Evolutionary conservation across 2,797 vertebrate species (phyloP).

Genomic region (Propithecus perrieri): DNA sequence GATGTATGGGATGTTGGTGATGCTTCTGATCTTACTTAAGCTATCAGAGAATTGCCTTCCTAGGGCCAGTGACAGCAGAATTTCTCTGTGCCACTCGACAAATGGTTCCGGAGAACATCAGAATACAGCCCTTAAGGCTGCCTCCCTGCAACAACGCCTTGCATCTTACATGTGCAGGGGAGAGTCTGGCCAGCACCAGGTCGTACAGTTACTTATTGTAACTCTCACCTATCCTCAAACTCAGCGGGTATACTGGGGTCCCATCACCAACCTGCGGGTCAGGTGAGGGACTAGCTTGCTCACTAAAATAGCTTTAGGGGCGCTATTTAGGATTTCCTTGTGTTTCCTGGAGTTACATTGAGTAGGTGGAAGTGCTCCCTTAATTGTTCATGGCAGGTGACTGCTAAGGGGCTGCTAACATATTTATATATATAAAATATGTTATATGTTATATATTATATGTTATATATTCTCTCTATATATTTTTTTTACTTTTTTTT

Average conservation of each 20-base stretch:
- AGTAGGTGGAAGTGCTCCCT: not conserved
- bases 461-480: no score
- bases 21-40: slow-evolving; percentile 8
- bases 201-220: fast-evolving
- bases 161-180: fast-evolving
- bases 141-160: fast-evolving
- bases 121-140: fast-evolving
- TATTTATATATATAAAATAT: not conserved
- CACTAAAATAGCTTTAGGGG: not conserved
- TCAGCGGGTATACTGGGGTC: fast-evolving
- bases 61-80: not conserved
- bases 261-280: not conserved
- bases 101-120: not conserved
- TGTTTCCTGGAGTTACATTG: not conserved
- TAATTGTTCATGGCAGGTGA: not conserved
- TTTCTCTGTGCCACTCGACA: not conserved
- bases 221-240: not conserved
- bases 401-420: no score
- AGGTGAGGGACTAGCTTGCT: no score
- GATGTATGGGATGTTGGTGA: not conserved
- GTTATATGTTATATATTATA: not conserved
- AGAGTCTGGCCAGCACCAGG: fast-evolving
- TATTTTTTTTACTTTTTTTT: not conserved
- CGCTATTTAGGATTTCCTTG: not conserved
- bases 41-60: not conserved